phyloP scores from a whole-genome alignment of 2,797 vertebrate species.

The Nannoperca obscura region DNA sequence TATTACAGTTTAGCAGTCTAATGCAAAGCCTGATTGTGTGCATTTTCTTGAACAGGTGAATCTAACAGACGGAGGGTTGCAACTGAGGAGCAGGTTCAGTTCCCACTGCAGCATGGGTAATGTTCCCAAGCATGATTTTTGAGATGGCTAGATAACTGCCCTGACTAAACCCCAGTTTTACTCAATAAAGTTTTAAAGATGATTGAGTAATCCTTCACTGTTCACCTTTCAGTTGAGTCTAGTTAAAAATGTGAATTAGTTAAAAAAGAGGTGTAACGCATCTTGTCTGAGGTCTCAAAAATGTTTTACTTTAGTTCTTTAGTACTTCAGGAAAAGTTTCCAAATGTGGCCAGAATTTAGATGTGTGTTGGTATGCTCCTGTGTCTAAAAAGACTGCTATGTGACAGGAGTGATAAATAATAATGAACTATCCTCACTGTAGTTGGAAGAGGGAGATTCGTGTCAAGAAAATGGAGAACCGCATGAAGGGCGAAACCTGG shows the following conservation, averaged over 20 bases:
- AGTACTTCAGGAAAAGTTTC: background rate
- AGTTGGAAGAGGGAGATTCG: conserved; percentile 96
- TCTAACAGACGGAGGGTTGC: conserved; percentile 90
- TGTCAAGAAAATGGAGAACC: conserved; percentile 91
- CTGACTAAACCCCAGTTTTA: background rate
- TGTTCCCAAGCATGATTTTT: background rate
- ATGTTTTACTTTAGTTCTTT: background rate
- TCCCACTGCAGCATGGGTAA: conserved; percentile 94
- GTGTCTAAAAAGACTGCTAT: background rate
- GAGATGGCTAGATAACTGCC: background rate
- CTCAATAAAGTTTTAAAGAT: background rate
- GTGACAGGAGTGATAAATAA: background rate
- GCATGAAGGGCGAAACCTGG: conserved; percentile 98
- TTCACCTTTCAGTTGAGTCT: background rate
- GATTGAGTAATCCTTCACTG: background rate
- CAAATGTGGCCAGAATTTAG: background rate
- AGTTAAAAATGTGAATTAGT: background rate
- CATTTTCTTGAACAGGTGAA: conserved; percentile 83
- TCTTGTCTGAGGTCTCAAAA: background rate
- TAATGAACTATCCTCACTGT: conserved; percentile 7
- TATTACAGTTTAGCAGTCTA: background rate
- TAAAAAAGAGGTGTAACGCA: background rate
- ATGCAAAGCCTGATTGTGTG: conserved; percentile 24
- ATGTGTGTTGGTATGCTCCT: background rate
- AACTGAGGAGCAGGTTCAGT: conserved; percentile 93